A percentile compares a stretch with the other conserved stretches of the same genome.
Evolutionary conservation across 2,797 vertebrate species (phyloP).

Genomic region (Eremophila alpestris): DNA sequence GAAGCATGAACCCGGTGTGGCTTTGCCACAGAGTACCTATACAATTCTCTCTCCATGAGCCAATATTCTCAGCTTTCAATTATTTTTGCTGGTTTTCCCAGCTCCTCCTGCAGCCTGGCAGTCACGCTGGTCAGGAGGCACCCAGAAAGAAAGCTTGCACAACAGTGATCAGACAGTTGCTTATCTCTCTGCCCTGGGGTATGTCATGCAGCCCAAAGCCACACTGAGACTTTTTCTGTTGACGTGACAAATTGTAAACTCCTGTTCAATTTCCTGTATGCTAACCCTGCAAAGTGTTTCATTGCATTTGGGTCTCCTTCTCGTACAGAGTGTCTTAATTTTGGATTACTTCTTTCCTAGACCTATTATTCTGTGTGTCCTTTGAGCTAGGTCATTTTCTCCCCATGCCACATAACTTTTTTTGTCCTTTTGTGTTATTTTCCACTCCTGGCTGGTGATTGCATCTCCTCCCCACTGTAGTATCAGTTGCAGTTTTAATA

Average conservation of each 20-base stretch:
- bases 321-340: slow-evolving; percentile 7
- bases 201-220: background rate
- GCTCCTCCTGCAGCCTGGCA: background rate
- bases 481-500: slow-evolving; percentile 54
- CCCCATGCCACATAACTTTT: background rate
- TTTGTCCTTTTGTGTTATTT: slow-evolving; percentile 34
- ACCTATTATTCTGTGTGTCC: background rate
- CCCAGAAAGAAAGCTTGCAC: background rate
- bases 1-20: rapidly evolving
- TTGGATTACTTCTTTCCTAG: background rate
- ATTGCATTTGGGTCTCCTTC: slow-evolving; percentile 22
- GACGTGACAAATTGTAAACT: background rate
- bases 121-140: rapidly evolving
- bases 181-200: slow-evolving; percentile 13
- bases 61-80: background rate
- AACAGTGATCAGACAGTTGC: background rate
- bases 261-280: background rate
- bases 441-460: background rate
- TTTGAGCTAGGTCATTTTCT: slow-evolving; percentile 19
- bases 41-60: background rate
- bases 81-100: background rate
- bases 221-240: slow-evolving; percentile 6
- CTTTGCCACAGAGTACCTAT: background rate
- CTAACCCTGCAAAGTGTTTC: slow-evolving; percentile 16
- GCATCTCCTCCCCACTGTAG: slow-evolving; percentile 1